Conservation (phyloP, 2,888 invertebrate species). For the Zaprionus lineosus region DNA sequence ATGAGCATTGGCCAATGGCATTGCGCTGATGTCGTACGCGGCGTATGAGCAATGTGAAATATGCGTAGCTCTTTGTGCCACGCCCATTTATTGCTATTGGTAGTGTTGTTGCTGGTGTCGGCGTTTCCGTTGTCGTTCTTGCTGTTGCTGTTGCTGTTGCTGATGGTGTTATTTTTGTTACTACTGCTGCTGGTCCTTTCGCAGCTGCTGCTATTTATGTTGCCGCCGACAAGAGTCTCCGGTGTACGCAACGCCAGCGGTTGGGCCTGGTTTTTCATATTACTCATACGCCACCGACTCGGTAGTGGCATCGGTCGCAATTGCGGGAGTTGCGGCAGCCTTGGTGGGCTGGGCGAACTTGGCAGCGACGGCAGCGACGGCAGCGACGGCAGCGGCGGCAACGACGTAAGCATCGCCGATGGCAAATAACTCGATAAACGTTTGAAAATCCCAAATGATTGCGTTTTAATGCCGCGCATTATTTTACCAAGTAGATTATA, state of each 20-base stretch:
- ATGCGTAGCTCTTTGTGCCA: slow-evolving; percentile 46
- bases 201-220: slow-evolving; percentile 43
- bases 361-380: slow-evolving; percentile 12
- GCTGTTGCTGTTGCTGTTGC: slow-evolving; percentile 16
- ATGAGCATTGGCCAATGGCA: slow-evolving; percentile 68
- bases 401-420: slow-evolving; percentile 49
- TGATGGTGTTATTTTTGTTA: slow-evolving; percentile 22
- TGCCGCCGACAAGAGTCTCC: slow-evolving; percentile 69
- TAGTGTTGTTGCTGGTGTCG: slow-evolving; percentile 27
- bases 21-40: slow-evolving; percentile 43
- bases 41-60: slow-evolving; percentile 71
- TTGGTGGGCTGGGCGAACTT: no score
- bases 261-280: slow-evolving; percentile 56
- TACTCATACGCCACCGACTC: slow-evolving; percentile 73
- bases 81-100: slow-evolving; percentile 43
- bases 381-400: slow-evolving; percentile 32
- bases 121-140: slow-evolving; percentile 2
- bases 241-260: slow-evolving; percentile 46
- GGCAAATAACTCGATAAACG: slow-evolving; percentile 81
- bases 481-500: slow-evolving; percentile 81
- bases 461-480: slow-evolving; percentile 82
- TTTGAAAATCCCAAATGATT: slow-evolving; percentile 82
- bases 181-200: slow-evolving; percentile 31
- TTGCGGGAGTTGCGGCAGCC: no score
- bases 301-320: no score